phyloP scores from a whole-genome alignment of 2,888 invertebrate species.

The Dascillus cervinus region DNA sequence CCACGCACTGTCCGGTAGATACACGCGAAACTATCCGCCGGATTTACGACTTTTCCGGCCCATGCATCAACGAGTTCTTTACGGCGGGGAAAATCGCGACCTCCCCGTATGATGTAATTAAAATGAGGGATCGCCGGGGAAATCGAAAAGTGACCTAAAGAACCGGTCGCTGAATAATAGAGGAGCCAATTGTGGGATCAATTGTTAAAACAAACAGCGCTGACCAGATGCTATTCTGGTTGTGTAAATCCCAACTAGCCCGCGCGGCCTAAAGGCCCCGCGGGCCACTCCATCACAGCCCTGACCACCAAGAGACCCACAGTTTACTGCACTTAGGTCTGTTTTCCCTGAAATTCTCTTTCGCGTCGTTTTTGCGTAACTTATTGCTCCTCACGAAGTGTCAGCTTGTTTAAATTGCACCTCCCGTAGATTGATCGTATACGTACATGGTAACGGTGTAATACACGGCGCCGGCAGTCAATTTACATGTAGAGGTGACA shows the following conservation, averaged over 20 bases:
- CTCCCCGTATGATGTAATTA: no score
- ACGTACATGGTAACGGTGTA: constrained; percentile 6
- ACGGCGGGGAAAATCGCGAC: constrained; percentile 30
- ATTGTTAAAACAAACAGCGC: constrained; percentile 34
- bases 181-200: constrained; percentile 30
- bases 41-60: constrained; percentile 28
- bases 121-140: no score
- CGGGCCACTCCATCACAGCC: constrained; percentile 34
- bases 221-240: constrained; percentile 31
- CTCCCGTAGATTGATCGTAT: constrained; percentile 18
- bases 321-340: constrained; percentile 22
- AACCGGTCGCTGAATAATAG: constrained; percentile 29
- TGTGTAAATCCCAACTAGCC: constrained; percentile 35
- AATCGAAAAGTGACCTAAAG: no score
- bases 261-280: constrained; percentile 29
- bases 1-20: constrained; percentile 14
- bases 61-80: constrained; percentile 32
- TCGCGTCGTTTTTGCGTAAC: constrained; percentile 20
- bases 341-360: constrained; percentile 19
- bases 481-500: constrained; percentile 26
- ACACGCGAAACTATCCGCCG: constrained; percentile 20
- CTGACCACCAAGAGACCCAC: constrained; percentile 27
- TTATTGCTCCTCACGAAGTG: constrained; percentile 24
- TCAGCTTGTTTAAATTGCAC: constrained; percentile 17
- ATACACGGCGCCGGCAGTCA: constrained; percentile 6